Percentiles rank a stretch among this genome's conserved stretches.
phyloP scores from a whole-genome alignment of 2,113 vertebrate genomes.

The Epinephelus moara region DNA sequence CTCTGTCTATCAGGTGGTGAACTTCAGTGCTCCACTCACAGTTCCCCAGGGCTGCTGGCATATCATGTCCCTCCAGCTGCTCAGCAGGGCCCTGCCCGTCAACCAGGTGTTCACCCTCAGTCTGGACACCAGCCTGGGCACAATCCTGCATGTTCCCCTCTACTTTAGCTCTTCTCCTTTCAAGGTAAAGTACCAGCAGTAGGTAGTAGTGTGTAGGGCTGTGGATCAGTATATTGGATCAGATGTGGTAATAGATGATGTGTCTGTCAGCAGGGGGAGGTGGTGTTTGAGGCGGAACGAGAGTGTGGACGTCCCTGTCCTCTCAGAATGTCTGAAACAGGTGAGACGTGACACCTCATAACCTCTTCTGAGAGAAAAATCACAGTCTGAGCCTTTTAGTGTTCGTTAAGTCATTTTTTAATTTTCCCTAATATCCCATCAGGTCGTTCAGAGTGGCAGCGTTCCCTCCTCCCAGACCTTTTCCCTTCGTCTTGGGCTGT shows the following conservation, averaged over 20 bases:
- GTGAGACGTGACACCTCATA: slow-evolving; percentile 77
- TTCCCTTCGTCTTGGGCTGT: slow-evolving; percentile 86
- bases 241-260: slow-evolving; percentile 3
- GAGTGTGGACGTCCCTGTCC: slow-evolving; percentile 92
- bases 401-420: fast-evolving
- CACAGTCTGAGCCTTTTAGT: neutral
- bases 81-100: slow-evolving; percentile 83
- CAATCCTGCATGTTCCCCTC: slow-evolving; percentile 89
- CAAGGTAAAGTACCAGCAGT: slow-evolving; percentile 69
- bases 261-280: slow-evolving; percentile 84
- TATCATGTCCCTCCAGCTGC: slow-evolving; percentile 90
- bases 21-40: slow-evolving; percentile 88
- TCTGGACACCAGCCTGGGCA: slow-evolving; percentile 89
- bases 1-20: slow-evolving; percentile 86
- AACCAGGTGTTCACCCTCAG: slow-evolving; percentile 88
- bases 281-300: slow-evolving; percentile 87
- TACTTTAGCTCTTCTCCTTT: slow-evolving; percentile 84
- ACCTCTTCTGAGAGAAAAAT: neutral
- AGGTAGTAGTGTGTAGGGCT: neutral
- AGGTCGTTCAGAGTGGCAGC: slow-evolving; percentile 91
- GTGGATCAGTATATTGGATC: neutral
- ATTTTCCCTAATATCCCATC: slow-evolving; percentile 41
- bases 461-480: slow-evolving; percentile 88
- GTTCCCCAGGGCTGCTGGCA: slow-evolving; percentile 93
- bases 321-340: slow-evolving; percentile 89